Base-by-base conservation (phyloP, 92 coral and sea anemone genomes). In the Zoanthus sociatus region DNA sequence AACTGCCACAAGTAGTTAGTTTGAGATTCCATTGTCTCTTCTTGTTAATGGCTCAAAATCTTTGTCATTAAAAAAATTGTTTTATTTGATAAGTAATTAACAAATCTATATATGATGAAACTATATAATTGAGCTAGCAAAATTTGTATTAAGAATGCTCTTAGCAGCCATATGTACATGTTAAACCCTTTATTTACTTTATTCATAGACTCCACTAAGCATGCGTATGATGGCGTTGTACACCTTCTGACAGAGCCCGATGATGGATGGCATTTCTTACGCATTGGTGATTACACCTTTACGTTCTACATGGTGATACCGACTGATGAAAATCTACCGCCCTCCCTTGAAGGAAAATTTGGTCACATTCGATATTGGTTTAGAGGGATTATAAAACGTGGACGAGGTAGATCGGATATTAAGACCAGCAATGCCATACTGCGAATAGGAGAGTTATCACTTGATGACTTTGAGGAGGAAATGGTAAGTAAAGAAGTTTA, bases 291-390 rank as follows among this genome's bases (percentile, higher is more conserved):
- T 4, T 86, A 94, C 64, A 42, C 90, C 44, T 94, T 94, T 83
- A 88, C 92, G 3, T 94, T 94, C 72, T 89, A 92, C 51, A 88
- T 88, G 30, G 87, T 92, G 42, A 90, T 94, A 10, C 97, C 97
- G 3, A 81, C 45, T 66, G 83, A 77, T 67, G 83, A 82, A 16
- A 85, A 77, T 75, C 95, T 92, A 32, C 97, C 97, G 2, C 92
- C 97, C n/a, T 94, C 97, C 20, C 91, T 87, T 13, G 93, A 94
- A 50, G 94, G 84, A 3, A 82, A 32, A 31, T 91, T 90, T 83
- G 97, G 97, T 15, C 89, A 90, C 78, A 92, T 94, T 26, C 86
- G 97, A 30, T 94, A 94, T 87, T 92, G 89, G 88, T 78, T 91
- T 1, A 84, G 87, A 21, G 97, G 93, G 9, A 90, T 84, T 15